Evolutionary conservation across 2,797 vertebrate genomes (phyloP).

Genomic region (Coendou prehensilis): DNA sequence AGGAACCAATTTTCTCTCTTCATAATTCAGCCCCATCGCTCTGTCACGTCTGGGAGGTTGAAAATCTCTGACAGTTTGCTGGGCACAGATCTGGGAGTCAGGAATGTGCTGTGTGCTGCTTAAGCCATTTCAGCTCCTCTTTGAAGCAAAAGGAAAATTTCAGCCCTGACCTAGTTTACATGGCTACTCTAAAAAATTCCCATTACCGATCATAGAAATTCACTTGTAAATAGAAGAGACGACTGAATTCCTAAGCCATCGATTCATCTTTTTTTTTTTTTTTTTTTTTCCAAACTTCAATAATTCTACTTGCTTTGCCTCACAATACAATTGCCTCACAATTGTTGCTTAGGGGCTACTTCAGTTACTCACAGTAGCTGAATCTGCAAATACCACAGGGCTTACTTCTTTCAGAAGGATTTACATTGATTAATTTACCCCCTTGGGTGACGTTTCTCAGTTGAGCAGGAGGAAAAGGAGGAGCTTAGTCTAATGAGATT

Average conservation of each 20-base stretch:
- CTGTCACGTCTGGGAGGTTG: slow-evolving; percentile 14
- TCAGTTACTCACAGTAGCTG: slow-evolving; percentile 3
- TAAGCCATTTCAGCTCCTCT: slow-evolving; percentile 30
- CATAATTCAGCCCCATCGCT: not conserved
- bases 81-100: not conserved
- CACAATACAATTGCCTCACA: not conserved
- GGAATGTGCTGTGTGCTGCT: slow-evolving; percentile 9
- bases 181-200: not conserved
- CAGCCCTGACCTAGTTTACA: slow-evolving; percentile 49
- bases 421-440: slow-evolving; percentile 75
- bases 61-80: not conserved
- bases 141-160: slow-evolving; percentile 53
- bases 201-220: slow-evolving; percentile 42
- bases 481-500: slow-evolving; percentile 29
- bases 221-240: slow-evolving; percentile 14
- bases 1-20: slow-evolving; percentile 6
- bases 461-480: slow-evolving; percentile 47
- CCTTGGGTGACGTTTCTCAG: slow-evolving; percentile 69
- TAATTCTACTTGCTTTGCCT: not conserved
- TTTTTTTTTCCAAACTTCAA: not conserved
- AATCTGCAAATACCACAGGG: slow-evolving; percentile 56
- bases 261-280: not conserved
- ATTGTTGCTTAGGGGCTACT: not conserved
- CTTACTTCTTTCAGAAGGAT: slow-evolving; percentile 56
- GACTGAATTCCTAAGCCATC: slow-evolving; percentile 24